Evolutionary conservation across 2,797 vertebrate species (phyloP).

Genomic region (Sternotherus odoratus): DNA sequence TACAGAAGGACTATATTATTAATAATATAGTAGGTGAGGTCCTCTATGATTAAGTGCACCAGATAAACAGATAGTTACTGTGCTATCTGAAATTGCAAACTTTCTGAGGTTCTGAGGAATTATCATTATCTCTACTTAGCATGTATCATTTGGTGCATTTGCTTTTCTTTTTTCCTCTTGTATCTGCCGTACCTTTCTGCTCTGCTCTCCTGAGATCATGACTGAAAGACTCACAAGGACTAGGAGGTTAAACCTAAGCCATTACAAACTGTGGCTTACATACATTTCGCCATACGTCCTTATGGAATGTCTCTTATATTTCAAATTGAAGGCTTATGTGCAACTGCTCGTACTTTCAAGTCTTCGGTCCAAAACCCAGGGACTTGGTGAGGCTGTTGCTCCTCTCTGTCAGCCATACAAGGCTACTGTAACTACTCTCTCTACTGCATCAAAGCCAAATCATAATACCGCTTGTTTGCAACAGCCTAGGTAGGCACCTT

Average conservation of each 20-base stretch:
- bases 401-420: background rate
- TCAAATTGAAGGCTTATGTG: conserved; percentile 13
- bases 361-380: background rate
- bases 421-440: background rate
- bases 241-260: conserved; percentile 61
- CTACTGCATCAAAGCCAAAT: background rate
- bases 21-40: background rate
- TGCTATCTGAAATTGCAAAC: conserved; percentile 38
- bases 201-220: conserved; percentile 35
- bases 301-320: conserved; percentile 40
- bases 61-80: conserved; percentile 51
- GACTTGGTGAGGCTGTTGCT: background rate
- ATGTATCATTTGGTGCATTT: conserved; percentile 33
- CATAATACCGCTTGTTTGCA: background rate
- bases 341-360: conserved; percentile 15
- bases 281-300: conserved; percentile 58
- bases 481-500: fast-evolving
- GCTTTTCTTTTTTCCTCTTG: background rate
- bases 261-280: conserved; percentile 40
- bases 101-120: conserved; percentile 61
- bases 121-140: conserved; percentile 53
- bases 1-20: conserved; percentile 26
- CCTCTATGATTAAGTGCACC: conserved; percentile 1
- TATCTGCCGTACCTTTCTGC: conserved; percentile 12
- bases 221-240: conserved; percentile 50